Evolutionary conservation across 2,888 invertebrate genomes (phyloP).

Genomic region (Megastigmus dorsalis): DNA sequence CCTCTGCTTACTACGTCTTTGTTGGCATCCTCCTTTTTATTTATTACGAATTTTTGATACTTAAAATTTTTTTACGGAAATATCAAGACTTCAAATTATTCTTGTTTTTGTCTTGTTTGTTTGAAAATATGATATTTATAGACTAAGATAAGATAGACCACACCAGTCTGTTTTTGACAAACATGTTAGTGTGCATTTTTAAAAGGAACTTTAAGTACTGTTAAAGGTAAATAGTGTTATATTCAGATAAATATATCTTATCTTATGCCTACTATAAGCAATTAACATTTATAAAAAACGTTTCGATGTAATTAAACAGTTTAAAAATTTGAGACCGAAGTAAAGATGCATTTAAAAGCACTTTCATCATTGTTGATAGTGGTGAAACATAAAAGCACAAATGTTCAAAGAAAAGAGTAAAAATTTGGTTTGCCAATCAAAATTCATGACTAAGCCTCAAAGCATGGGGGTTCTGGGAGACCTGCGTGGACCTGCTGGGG

Average conservation of each 20-base stretch:
- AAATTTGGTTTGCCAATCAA: constrained; percentile 39
- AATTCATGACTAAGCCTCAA: constrained; percentile 70
- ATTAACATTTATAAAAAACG: no score
- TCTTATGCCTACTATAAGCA: no score
- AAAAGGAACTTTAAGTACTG: not conserved
- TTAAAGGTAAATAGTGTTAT: no score
- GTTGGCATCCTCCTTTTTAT: no score
- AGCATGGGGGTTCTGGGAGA: constrained; percentile 73
- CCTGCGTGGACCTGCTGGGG: constrained; percentile 73
- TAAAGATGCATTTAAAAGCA: not conserved
- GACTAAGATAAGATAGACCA: constrained; percentile 12
- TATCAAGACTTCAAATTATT: no score
- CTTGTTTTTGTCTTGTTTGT: no score
- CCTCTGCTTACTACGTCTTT: no score
- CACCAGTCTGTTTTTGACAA: constrained; percentile 5
- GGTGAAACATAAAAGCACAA: constrained; percentile 11
- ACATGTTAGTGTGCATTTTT: constrained; percentile 1
- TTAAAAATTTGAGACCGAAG: constrained; percentile 1
- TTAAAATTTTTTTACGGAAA: no score
- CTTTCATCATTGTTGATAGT: not conserved
- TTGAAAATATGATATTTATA: not conserved
- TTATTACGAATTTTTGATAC: no score
- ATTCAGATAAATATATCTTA: no score
- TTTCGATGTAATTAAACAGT: no score
- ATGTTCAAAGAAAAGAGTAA: not conserved